Base-by-base conservation (phyloP, 2,888 invertebrate genomes). In the Lasioglossum pauxillum region DNA sequence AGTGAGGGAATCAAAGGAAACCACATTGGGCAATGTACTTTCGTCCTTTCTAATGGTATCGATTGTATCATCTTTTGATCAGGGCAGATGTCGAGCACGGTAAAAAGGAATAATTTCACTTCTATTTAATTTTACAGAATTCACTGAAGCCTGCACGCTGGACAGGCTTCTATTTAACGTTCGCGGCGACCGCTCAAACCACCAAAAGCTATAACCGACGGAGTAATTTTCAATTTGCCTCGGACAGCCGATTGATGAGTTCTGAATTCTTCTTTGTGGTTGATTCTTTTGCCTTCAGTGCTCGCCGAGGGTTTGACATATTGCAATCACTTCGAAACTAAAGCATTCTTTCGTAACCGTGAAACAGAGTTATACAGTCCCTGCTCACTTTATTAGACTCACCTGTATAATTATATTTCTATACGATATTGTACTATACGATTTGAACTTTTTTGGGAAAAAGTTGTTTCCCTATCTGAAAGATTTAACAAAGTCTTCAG, bases 101-200 rank as follows among this genome's bases (percentile, higher is more conserved):
- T 35, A 44, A 78, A 60, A 72, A 60, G 31, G 23, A 74, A 74
- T 27, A 35, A 78, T 64, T 79, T 31, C 57, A 44, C 31, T 27
- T 38, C 35, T 67, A 27, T 86, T 86, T 83, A 83, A 87, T 83
- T 83, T 69, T 49, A 71, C 19, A 72, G 14, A 12, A 44, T 27
- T 75, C 41, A 73, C 7, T 16, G 14, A 3, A 23, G 10, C 77
- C 71, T 44, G 77, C 38, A 60, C 69, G 49, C 60, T 72, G 27
- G 23, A 49, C 78, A 23, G 23, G 57, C 76, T 88, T 82, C 80
- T 80, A 85, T 85, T 85, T 83, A 86, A 86, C 77, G 73, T 53
- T 57, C 38, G 75, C n/a, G 83, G 77, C 23, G 83, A 57, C 83
- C 80, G 60, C 75, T 81, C 88, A 80, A 90, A 90, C 82, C 84